Evolutionary conservation across 2,797 vertebrate species (phyloP).

Genomic region (Sphenopsis melanotis): DNA sequence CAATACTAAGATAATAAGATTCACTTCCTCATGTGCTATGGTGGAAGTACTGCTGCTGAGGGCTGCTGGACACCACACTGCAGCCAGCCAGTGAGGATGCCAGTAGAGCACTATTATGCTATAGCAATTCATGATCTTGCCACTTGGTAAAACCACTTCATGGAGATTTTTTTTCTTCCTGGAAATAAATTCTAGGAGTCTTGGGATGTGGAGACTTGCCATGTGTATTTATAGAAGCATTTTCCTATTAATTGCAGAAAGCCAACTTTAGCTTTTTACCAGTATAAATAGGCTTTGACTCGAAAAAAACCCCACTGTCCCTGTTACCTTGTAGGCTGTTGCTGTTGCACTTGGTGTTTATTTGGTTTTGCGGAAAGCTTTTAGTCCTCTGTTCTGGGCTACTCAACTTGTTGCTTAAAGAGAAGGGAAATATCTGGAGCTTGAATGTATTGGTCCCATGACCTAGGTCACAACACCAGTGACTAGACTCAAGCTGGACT

Average conservation of each 20-base stretch:
- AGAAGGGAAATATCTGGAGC: neutral
- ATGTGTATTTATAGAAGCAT: neutral
- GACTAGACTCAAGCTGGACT: neutral
- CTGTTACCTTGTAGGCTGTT: neutral
- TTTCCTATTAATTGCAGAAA: neutral
- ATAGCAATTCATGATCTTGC: neutral
- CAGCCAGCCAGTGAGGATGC: neutral
- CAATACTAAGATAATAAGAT: neutral
- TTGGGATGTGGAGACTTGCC: neutral
- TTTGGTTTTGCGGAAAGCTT: neutral
- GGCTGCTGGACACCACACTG: neutral
- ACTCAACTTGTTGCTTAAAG: neutral
- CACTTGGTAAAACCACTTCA: neutral
- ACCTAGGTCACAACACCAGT: neutral
- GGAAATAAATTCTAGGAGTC: neutral
- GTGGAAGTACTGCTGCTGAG: neutral
- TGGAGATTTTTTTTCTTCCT: neutral
- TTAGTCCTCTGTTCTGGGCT: neutral
- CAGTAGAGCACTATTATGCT: neutral
- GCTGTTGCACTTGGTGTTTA: neutral
- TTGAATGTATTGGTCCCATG: neutral
- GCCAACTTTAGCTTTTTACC: neutral
- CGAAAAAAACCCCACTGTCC: fast-evolving
- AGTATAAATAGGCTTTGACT: neutral
- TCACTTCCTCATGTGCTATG: neutral